Base-by-base conservation (phyloP, 1,140 invertebrate genomes). In the Drosophila trapezifrons region DNA sequence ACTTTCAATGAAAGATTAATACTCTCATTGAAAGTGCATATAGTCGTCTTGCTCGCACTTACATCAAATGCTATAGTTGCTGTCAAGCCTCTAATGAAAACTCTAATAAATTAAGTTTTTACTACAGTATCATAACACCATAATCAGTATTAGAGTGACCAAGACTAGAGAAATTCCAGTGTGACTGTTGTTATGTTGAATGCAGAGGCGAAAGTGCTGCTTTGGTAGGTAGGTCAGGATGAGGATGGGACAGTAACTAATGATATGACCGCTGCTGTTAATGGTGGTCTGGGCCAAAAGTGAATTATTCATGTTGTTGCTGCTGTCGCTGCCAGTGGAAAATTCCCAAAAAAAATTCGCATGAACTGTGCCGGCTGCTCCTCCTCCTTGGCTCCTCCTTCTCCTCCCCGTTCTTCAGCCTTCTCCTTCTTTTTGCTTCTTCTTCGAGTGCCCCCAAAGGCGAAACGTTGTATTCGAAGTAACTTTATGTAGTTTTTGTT, bases 311-410 rank as follows among this genome's bases (percentile, higher is more conserved):
- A 87, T 89, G 83, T 76, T 87, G 76, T 72, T 84, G 69, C 55
- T 75, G 74, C 47, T 70, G 80, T 71, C 45, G 63, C 56, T 80
- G 84, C 84, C 84, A 89, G 84, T 87, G 83, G 83, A 87, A 87
- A 87, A 87, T 87, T 87, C 79, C 83, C 83, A 87, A 87, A 86
- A 85, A 85, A 87, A 86, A 87, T 89, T 89, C 83, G 83, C 80
- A 87, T 89, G 83, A 87, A 87, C 76, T 87, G 79, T 76, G 82
- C 83, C 79, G 79, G 78, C 65, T 51, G 38, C n/a, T 27, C 12
- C 13, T 35, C 10, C 42, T 54, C 45, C 42, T 49, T 42, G 38
- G 29, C 38, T 35, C 40, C 43, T 15, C 27, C 29, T 55, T 13
- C 32, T 46, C 13, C 22, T 35, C 45, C 51, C 32, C 51, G 32